A percentile compares a stretch with the other conserved stretches of the same genome.
Conservation (phyloP, 2,888 invertebrate species). For the Galerucella nymphaeae region DNA sequence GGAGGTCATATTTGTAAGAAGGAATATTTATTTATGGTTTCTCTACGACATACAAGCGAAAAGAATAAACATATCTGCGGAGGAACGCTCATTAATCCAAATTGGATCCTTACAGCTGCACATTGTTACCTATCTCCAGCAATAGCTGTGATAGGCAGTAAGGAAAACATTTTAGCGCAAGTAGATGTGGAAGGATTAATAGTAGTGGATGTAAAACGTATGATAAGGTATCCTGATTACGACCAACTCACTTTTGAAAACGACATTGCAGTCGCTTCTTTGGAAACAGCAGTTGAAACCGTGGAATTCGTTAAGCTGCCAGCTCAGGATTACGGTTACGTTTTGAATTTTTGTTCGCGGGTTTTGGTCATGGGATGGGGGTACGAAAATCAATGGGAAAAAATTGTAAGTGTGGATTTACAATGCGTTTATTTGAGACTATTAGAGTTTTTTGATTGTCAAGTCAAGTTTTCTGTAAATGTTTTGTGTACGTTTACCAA, state of each 20-base stretch:
- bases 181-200: neutral
- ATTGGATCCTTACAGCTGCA: slow-evolving; percentile 22
- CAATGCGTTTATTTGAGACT: slow-evolving; percentile 7
- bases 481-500: slow-evolving; percentile 26
- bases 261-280: slow-evolving; percentile 27
- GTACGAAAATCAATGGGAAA: neutral
- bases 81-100: slow-evolving; percentile 17
- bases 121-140: slow-evolving; percentile 8
- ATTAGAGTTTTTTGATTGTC: neutral
- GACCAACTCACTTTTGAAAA: neutral
- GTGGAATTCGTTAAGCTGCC: neutral
- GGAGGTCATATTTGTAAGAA: neutral
- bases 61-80: slow-evolving; percentile 1
- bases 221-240: slow-evolving; percentile 13
- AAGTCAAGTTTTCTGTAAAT: neutral
- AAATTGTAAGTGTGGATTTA: neutral
- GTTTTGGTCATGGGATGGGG: slow-evolving; percentile 25
- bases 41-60: neutral
- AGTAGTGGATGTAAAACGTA: neutral
- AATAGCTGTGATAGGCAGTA: neutral
- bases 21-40: slow-evolving; percentile 11
- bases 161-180: neutral
- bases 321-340: neutral
- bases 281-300: neutral
- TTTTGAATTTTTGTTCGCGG: neutral